These are phyloP conservation scores for Ceratina australensis DNA, from an alignment of 1,140 invertebrate genomes.

Conservation along the genomic window DNA sequence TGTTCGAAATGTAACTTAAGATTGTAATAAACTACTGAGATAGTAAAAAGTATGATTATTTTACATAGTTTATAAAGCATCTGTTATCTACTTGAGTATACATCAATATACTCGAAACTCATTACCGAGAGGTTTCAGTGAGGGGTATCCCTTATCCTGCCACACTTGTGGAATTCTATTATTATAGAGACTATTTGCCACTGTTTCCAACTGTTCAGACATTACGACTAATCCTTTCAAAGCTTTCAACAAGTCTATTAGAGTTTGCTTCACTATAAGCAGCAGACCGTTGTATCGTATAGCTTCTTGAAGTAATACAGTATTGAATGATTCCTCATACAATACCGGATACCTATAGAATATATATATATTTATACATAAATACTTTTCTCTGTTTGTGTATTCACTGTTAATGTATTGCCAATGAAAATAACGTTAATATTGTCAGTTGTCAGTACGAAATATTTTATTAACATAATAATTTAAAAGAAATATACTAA, in stretches of 20 bases:
- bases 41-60: no score
- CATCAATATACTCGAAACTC: neutral
- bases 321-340: constrained; percentile 91
- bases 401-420: no score
- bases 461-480: no score
- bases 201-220: constrained; percentile 87
- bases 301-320: constrained; percentile 90
- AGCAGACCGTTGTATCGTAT: constrained; percentile 87
- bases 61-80: neutral
- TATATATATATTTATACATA: neutral
- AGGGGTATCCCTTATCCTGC: constrained; percentile 88
- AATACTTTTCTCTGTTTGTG: no score
- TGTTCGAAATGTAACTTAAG: no score
- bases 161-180: constrained; percentile 87
- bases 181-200: constrained; percentile 82
- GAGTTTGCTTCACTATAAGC: constrained; percentile 81
- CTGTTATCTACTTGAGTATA: neutral
- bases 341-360: constrained; percentile 85
- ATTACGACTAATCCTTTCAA: constrained; percentile 89
- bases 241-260: constrained; percentile 86
- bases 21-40: no score
- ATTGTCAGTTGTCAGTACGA: no score
- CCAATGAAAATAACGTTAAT: no score
- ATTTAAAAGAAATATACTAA: no score
- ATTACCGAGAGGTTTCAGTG: constrained; percentile 89